Base-by-base conservation (phyloP, 2,113 vertebrate species). In the Brachyhypopomus occidentalis region DNA sequence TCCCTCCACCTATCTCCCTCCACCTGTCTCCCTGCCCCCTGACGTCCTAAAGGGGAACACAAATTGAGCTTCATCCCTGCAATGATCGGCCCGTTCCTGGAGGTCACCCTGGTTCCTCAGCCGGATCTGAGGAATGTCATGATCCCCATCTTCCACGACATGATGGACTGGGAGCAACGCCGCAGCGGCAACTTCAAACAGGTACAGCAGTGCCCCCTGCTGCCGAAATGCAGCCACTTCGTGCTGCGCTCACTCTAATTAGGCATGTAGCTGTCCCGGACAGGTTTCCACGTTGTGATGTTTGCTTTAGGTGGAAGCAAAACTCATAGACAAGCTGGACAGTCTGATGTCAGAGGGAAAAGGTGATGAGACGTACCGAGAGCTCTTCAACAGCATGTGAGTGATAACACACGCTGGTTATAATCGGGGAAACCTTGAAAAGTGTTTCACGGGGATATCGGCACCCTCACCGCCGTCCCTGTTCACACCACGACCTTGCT, bases 361-460 rank as follows among this genome's bases (percentile, higher is more conserved):
- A 94, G 98, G 98, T 73, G 98, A 99, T 1, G 98, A 99, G 90
- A 98, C 97, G 0, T 99, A 98, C 92, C 91, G 97, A 48, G 97
- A 99, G 88, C 97, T 99, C 91, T 99, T 99, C 94, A 98, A 98
- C 91, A 99, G 96, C 95, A 98, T 99, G 98, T 99, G 93, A 98
- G 98, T 99, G 41, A 56, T 20, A 62, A 8, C 25, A 16, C 16
- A 30, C 19, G 22, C 7, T 19, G 34, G 19, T 27, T 63, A 20
- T n/a, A 25, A 20, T 14, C 17, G 45, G 56, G 11, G 4, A 22
- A n/a, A 36, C 19, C 27, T 36, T 30, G 2, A 30, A 56, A 23
- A 56, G 76, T 22, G 22, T 62, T 3, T 55, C 5, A 55, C 0
- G 4, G 17, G 23, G 38, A 59, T 17, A 23, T 30, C 38, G 25